Percentiles rank a stretch among this genome's conserved stretches.
Evolutionary conservation across 1,140 invertebrate genomes (phyloP).

Genomic region (Pogonomyrmex californicus): DNA sequence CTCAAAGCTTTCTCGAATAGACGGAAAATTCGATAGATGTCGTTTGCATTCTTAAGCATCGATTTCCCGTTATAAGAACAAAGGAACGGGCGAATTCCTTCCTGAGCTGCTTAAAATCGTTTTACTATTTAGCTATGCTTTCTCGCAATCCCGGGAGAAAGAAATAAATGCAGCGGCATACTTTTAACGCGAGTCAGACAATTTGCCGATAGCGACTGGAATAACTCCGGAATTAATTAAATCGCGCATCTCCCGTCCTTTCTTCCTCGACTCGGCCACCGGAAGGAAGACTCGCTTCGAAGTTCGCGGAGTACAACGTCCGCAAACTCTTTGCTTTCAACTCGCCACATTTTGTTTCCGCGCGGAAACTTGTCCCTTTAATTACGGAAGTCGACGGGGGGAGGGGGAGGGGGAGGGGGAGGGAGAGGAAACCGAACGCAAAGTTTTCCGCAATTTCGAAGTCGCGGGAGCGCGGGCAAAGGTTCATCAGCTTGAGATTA

Average conservation of each 20-base stretch:
- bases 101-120: conserved; percentile 26
- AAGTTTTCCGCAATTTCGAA: conserved; percentile 64
- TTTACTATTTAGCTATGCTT: not conserved
- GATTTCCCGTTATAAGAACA: conserved; percentile 7
- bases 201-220: conserved; percentile 42
- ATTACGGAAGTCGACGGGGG: conserved; percentile 51
- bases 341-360: conserved; percentile 68
- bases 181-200: conserved; percentile 10
- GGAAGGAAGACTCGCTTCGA: conserved; percentile 21
- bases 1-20: not conserved
- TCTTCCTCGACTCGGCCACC: not conserved
- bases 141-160: not conserved
- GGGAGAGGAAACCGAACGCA: conserved; percentile 33
- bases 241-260: conserved; percentile 32
- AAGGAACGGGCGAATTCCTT: conserved; percentile 49
- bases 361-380: conserved; percentile 65
- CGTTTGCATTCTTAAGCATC: not conserved
- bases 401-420: conserved; percentile 10
- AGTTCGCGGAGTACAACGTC: conserved; percentile 48
- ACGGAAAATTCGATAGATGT: conserved; percentile 23
- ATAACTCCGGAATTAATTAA: conserved; percentile 59
- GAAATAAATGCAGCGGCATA: conserved; percentile 16
- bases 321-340: conserved; percentile 67
- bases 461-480: conserved; percentile 60
- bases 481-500: conserved; percentile 76